Evolutionary conservation across 1,140 invertebrate species (phyloP).

Genomic region (Saccostrea cuccullata): DNA sequence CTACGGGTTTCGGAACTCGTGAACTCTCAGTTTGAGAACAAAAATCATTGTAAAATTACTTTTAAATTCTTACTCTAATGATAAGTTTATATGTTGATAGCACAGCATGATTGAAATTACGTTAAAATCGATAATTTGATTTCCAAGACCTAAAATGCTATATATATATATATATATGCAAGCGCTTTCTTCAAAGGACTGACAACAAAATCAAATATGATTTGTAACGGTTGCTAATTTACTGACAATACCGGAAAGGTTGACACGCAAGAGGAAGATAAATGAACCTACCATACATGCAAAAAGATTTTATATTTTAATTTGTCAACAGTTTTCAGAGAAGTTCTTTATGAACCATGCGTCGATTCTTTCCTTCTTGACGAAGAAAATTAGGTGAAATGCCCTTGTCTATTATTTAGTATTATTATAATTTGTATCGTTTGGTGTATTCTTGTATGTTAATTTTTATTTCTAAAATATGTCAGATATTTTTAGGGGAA

Average conservation of each 20-base stretch:
- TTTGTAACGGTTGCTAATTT: not conserved
- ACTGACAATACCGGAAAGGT: not conserved
- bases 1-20: not conserved
- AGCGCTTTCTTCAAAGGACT: not conserved
- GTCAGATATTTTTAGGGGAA: too few relatives aligned
- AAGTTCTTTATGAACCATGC: too few relatives aligned
- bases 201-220: not conserved
- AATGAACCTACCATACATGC: not conserved
- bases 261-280: not conserved
- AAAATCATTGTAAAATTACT: not conserved
- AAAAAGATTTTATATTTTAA: too few relatives aligned
- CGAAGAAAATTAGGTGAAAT: too few relatives aligned
- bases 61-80: not conserved
- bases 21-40: not conserved
- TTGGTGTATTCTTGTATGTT: too few relatives aligned
- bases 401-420: too few relatives aligned
- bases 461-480: too few relatives aligned
- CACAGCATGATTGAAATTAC: not conserved
- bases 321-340: too few relatives aligned
- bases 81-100: not conserved
- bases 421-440: too few relatives aligned
- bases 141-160: not conserved
- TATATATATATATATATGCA: not conserved
- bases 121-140: too few relatives aligned
- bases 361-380: too few relatives aligned